These are phyloP conservation scores for Philypnodon macrostomus DNA, from an alignment of 2,797 vertebrate genomes.

Conservation along the genomic window DNA sequence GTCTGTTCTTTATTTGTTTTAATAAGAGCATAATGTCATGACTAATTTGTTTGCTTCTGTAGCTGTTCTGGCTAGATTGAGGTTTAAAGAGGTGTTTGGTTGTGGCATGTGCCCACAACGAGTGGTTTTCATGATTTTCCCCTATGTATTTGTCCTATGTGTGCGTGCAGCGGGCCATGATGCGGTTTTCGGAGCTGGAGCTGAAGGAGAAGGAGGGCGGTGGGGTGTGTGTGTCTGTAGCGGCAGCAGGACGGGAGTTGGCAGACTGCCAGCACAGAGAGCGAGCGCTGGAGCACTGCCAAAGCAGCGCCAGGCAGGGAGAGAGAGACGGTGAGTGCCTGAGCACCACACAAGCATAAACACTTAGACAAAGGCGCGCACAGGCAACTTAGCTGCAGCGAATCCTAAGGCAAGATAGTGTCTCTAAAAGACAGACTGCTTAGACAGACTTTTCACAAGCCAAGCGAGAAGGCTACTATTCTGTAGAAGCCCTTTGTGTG, in stretches of 20 bases:
- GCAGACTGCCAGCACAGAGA: conserved; percentile 78
- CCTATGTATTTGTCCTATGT: conserved; percentile 69
- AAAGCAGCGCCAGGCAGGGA: conserved; percentile 73
- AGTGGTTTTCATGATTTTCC: conserved; percentile 73
- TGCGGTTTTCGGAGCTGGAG: conserved; percentile 99
- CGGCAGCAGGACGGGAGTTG: conserved; percentile 83
- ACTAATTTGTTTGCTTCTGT: conserved; percentile 70
- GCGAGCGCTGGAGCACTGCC: conserved; percentile 73
- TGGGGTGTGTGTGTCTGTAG: conserved; percentile 67
- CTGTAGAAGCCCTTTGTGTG: conserved; percentile 74
- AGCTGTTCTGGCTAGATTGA: conserved; percentile 72
- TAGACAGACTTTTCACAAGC: conserved; percentile 45
- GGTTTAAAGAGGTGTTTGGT: conserved; percentile 66
- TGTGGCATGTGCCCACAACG: conserved; percentile 51
- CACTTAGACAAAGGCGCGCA: conserved; percentile 51
- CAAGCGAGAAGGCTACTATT: conserved; percentile 62
- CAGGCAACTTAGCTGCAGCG: conserved; percentile 54
- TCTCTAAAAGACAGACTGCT: conserved; percentile 56
- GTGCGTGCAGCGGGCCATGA: conserved; percentile 96
- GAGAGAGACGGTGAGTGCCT: conserved; percentile 78
- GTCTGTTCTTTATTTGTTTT: conserved; percentile 64
- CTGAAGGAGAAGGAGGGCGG: conserved; percentile 97
- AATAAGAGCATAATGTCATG: conserved; percentile 59
- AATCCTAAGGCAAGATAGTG: conserved; percentile 64
- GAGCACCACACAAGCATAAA: conserved; percentile 18